Evolutionary conservation across 1,140 invertebrate genomes (phyloP).

Genomic region (Hermetia illucens): DNA sequence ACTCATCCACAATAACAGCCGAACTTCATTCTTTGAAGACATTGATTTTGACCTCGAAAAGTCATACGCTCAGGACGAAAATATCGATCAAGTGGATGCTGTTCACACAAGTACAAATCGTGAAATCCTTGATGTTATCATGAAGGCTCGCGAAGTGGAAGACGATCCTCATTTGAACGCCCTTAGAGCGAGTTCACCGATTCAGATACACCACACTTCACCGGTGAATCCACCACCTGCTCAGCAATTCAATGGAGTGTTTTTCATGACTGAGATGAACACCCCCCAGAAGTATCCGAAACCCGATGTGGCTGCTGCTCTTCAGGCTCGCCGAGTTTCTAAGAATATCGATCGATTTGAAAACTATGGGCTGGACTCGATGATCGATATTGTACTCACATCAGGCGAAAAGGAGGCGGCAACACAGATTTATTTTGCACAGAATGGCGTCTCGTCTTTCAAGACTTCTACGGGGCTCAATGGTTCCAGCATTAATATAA

Average conservation of each 20-base stretch:
- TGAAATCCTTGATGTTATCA: slow-evolving; percentile 36
- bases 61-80: slow-evolving; percentile 10
- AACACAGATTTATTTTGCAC: slow-evolving; percentile 29
- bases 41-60: slow-evolving; percentile 40
- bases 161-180: slow-evolving; percentile 28
- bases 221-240: slow-evolving; percentile 15
- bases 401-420: slow-evolving; percentile 32
- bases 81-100: slow-evolving; percentile 20
- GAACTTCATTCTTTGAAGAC: slow-evolving; percentile 23
- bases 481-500: slow-evolving; percentile 45
- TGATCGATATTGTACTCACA: slow-evolving; percentile 53
- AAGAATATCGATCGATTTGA: slow-evolving; percentile 66
- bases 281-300: slow-evolving; percentile 26
- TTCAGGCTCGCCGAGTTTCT: slow-evolving; percentile 42
- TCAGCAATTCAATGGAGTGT: slow-evolving; percentile 35
- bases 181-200: slow-evolving; percentile 20
- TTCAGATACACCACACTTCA: slow-evolving; percentile 17
- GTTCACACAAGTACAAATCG: slow-evolving; percentile 34
- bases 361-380: slow-evolving; percentile 49
- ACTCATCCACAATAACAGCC: slow-evolving; percentile 14
- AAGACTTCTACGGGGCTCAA: slow-evolving; percentile 30
- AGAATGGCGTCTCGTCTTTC: too few species aligned
- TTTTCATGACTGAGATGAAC: slow-evolving; percentile 30
- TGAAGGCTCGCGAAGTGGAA: slow-evolving; percentile 34
- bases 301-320: slow-evolving; percentile 35